Evolutionary conservation across 2,888 invertebrate genomes (phyloP), one percentile per base, ranked within the genome.

Genomic region (Lepeophtheirus nordmannii): DNA sequence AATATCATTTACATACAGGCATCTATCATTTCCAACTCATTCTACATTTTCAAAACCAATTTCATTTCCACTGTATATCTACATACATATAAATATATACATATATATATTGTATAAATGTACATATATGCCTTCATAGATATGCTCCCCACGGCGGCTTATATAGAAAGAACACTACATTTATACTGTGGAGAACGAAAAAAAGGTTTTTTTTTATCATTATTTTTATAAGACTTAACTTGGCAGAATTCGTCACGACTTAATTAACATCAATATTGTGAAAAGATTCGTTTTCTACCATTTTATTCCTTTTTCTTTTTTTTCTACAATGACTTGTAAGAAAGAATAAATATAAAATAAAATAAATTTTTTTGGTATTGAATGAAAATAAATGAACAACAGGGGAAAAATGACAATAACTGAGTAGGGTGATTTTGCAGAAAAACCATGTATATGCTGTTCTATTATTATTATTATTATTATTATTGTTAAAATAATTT

Each of bases 201-300:
- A 30, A 30, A 30, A 30, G 30, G 30, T 30, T 30, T 17, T 41
- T 41, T 11, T 41, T 46, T 14, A n/a, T 46, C 53, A 46, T 46
- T 46, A 46, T 46, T 46, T 5, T 46, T 46, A 5, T 46, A 30
- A 30, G 53, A 5, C 53, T 46, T 46, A 46, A 46, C n/a, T 46
- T 46, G 53, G 53, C 53, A 46, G 53, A 46, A 46, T 46, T 46
- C 53, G 53, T 46, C 53, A 46, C 53, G 53, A 46, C 53, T 46
- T 46, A 46, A 46, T 46, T 46, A 46, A 46, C 53, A 46, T 46
- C 53, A 46, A 46, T 46, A 46, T 46, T 46, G 53, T 46, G 14
- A 46, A 17, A 46, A 46, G 53, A 46, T n/a, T 14, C 53, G n/a
- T 46, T 46, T 17, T 46, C 53, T 30, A 30, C 30, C 30, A 30